Conservation (phyloP, 2,797 vertebrate species). For the Heliangelus exortis region DNA sequence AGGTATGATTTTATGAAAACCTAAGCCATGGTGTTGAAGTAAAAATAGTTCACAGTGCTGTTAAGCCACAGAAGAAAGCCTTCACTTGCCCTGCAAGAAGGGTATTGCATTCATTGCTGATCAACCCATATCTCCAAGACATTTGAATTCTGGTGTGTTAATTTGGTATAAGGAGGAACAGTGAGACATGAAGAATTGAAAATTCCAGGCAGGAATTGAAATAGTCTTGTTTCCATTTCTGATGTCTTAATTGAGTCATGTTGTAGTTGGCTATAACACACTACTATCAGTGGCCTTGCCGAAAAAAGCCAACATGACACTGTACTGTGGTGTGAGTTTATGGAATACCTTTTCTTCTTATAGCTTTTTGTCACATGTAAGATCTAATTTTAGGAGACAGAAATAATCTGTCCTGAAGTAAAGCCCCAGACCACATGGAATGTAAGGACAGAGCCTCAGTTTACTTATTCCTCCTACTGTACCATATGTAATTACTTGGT, state of each 20-base stretch:
- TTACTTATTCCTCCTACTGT: not conserved
- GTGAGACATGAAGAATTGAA: not conserved
- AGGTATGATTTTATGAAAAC: not conserved
- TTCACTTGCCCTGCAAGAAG: not conserved
- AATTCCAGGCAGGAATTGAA: not conserved
- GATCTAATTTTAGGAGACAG: not conserved
- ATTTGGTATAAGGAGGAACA: not conserved
- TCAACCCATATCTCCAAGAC: not conserved
- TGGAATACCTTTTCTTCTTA: not conserved
- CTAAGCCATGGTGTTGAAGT: not conserved
- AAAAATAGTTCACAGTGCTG: not conserved
- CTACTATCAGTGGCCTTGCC: not conserved
- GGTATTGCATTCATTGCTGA: not conserved
- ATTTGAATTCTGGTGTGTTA: not conserved
- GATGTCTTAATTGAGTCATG: not conserved
- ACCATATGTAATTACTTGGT: not conserved
- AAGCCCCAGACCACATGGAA: not conserved
- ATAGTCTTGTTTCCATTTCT: accelerated
- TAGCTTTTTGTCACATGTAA: not conserved
- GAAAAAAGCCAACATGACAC: not conserved
- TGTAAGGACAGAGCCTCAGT: not conserved
- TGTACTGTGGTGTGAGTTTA: not conserved
- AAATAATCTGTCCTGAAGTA: not conserved
- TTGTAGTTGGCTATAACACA: not conserved
- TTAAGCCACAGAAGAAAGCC: not conserved